Evolutionary conservation across 2,113 vertebrate genomes (phyloP).

Genomic region (Centropus unirufus): DNA sequence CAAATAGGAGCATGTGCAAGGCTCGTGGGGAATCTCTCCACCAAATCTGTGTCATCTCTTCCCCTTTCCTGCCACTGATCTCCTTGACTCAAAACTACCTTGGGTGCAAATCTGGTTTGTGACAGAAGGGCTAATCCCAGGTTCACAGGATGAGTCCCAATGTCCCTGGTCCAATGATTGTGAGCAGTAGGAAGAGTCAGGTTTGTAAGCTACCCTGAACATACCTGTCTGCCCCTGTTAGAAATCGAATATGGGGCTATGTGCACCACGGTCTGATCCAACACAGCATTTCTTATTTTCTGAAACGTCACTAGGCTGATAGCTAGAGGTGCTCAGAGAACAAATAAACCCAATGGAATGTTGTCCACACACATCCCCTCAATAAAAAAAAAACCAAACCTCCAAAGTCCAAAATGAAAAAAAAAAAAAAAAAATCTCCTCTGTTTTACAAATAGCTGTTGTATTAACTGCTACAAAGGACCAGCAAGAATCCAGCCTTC

Average conservation of each 20-base stretch:
- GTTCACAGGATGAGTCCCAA: background rate
- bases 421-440: background rate
- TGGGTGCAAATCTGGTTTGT: too few relatives aligned
- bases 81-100: too few relatives aligned
- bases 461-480: background rate
- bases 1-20: too few relatives aligned
- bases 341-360: background rate
- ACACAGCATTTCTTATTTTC: background rate
- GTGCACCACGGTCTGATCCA: background rate
- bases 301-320: background rate
- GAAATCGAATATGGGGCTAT: background rate
- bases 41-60: too few relatives aligned
- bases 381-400: background rate
- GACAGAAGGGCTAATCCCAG: background rate
- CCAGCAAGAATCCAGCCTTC: background rate
- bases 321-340: background rate
- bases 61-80: too few relatives aligned
- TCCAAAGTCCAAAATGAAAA: background rate
- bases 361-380: rapidly evolving
- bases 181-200: background rate
- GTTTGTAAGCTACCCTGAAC: background rate
- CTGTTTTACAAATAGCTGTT: background rate
- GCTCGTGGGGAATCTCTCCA: too few relatives aligned
- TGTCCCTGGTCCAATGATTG: background rate
- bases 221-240: background rate